Evolutionary conservation across 2,113 vertebrate species (phyloP).

Genomic region (Oreochromis aureus): DNA sequence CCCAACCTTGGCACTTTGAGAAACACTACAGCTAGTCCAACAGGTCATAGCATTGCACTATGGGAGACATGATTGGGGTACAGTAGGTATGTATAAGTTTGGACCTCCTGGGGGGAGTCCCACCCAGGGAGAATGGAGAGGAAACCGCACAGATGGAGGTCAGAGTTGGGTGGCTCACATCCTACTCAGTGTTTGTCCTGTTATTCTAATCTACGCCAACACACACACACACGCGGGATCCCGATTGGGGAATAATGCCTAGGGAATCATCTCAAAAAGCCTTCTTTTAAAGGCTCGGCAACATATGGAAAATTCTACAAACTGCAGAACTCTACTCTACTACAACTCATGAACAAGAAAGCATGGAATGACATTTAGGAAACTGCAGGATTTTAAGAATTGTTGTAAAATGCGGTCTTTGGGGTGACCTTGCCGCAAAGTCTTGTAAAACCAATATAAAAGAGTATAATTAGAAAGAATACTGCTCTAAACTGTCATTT

Average conservation of each 20-base stretch:
- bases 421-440: background rate
- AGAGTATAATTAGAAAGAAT: background rate
- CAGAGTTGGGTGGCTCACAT: slow-evolving; percentile 39
- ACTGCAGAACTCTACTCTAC: background rate
- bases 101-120: slow-evolving; percentile 33
- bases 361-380: background rate
- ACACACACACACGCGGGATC: slow-evolving; percentile 10
- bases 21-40: slow-evolving; percentile 22
- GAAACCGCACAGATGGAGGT: slow-evolving; percentile 62
- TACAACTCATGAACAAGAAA: background rate
- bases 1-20: slow-evolving; percentile 43
- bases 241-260: background rate
- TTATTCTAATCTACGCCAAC: slow-evolving; percentile 37
- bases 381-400: background rate
- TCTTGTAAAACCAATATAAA: background rate
- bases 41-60: slow-evolving; percentile 3
- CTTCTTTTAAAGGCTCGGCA: background rate
- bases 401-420: background rate
- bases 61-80: slow-evolving; percentile 30
- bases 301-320: background rate
- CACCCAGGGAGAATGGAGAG: slow-evolving; percentile 63
- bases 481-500: background rate
- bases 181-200: slow-evolving; percentile 42
- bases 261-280: background rate
- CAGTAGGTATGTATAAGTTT: slow-evolving; percentile 50